Evolutionary conservation across 37 sponge, comb jelly and placozoan species (phyloP).

Genomic region (Lycopodina hypogea): DNA sequence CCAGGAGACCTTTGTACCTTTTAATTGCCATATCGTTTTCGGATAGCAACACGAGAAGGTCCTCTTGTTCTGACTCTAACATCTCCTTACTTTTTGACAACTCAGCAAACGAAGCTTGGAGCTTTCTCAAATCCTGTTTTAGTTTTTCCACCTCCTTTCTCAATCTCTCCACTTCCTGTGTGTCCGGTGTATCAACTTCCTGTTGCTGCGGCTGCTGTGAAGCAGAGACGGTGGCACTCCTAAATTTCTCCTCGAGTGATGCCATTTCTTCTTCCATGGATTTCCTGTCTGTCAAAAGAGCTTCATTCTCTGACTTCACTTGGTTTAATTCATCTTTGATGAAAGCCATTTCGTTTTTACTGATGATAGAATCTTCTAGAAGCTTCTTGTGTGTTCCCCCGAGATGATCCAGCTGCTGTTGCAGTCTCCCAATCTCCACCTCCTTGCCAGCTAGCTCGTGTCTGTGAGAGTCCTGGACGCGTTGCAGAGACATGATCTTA

Average conservation of each 20-base stretch:
- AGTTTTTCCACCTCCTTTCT: background rate
- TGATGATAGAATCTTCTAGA: background rate
- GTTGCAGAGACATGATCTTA: constrained; percentile 37
- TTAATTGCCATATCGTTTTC: constrained; percentile 63
- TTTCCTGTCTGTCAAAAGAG: constrained; percentile 59
- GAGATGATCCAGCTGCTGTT: constrained; percentile 17
- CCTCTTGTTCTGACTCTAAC: constrained; percentile 84
- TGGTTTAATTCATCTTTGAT: constrained; percentile 36
- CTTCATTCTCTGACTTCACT: constrained; percentile 63
- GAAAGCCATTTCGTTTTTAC: background rate
- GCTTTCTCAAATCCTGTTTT: constrained; percentile 8
- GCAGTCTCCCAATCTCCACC: constrained; percentile 32
- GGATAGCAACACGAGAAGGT: constrained; percentile 79
- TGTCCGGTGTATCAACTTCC: too few species aligned
- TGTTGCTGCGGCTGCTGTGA: background rate
- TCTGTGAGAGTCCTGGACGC: constrained; percentile 55
- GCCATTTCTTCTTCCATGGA: constrained; percentile 42
- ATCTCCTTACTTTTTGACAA: constrained; percentile 32
- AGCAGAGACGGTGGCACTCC: background rate
- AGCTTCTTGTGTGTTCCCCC: background rate
- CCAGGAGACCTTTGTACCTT: constrained; percentile 53
- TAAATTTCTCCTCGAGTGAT: constrained; percentile 6
- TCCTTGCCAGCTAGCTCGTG: constrained; percentile 48
- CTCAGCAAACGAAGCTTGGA: constrained; percentile 6
- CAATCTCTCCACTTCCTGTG: background rate